These are phyloP conservation scores for Eupsittula cactorum DNA, from an alignment of 2,113 vertebrate species.

Conservation along the genomic window DNA sequence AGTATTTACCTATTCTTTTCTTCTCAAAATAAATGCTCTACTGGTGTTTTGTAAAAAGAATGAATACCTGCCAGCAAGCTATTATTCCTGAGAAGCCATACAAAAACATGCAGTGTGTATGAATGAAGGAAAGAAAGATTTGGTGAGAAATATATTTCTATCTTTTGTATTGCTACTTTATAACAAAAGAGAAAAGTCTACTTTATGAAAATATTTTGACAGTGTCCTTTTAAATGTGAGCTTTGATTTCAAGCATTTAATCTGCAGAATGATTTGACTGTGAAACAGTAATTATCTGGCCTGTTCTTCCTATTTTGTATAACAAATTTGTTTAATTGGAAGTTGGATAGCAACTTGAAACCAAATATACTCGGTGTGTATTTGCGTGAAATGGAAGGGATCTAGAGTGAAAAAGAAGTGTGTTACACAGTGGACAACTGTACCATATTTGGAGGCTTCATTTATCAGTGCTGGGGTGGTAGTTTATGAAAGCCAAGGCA, in stretches of 20 bases:
- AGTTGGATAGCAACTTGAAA: constrained; percentile 8
- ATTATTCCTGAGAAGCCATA: background rate
- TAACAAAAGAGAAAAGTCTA: background rate
- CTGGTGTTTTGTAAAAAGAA: background rate
- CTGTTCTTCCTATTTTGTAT: background rate
- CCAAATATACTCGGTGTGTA: background rate
- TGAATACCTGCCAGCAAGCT: background rate
- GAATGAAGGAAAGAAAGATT: background rate
- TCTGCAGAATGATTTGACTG: constrained; percentile 16
- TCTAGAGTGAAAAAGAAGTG: background rate
- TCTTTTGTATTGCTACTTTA: background rate
- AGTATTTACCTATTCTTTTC: background rate
- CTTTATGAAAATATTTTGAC: constrained; percentile 44
- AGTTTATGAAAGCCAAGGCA: background rate
- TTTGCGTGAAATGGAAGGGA: background rate
- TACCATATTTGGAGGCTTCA: background rate
- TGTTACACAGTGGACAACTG: background rate
- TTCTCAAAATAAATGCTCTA: background rate
- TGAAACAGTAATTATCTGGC: constrained; percentile 41
- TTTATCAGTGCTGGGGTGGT: background rate
- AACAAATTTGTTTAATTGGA: constrained; percentile 19
- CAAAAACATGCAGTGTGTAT: background rate
- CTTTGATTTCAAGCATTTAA: constrained; percentile 47
- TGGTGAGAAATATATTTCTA: background rate
- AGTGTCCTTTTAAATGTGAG: constrained; percentile 2